Conservation (phyloP, 2,797 vertebrate species). For the Characodon lateralis region DNA sequence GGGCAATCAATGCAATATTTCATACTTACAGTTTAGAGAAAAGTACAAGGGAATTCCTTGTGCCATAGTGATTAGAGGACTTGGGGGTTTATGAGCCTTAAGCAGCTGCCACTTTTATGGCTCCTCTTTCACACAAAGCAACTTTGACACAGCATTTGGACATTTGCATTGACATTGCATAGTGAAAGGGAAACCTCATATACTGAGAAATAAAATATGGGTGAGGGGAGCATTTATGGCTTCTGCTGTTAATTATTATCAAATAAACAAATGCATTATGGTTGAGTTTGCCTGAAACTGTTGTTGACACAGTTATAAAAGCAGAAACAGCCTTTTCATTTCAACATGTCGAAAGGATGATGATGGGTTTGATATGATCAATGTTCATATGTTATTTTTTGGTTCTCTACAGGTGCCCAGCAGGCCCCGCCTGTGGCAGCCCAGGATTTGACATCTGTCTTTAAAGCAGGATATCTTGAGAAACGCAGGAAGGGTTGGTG, state of each 20-base stretch:
- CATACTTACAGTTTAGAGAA: conserved; percentile 37
- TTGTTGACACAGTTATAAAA: background rate
- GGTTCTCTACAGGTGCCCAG: conserved; percentile 74
- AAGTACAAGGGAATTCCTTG: conserved; percentile 54
- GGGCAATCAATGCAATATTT: conserved; percentile 25
- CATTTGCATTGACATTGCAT: conserved; percentile 72
- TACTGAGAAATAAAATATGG: conserved; percentile 20
- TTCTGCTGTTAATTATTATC: conserved; percentile 27
- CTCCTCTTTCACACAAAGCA: conserved; percentile 79
- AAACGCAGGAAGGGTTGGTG: conserved; percentile 94
- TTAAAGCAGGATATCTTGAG: conserved; percentile 93
- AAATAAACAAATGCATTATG: background rate
- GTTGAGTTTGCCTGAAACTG: conserved; percentile 2
- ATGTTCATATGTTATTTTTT: conserved; percentile 14
- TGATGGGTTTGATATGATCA: background rate
- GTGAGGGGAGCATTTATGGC: conserved; percentile 1
- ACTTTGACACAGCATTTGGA: conserved; percentile 77
- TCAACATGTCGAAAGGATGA: background rate
- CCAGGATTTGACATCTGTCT: conserved; percentile 88
- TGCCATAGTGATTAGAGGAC: conserved; percentile 61
- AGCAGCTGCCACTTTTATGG: conserved; percentile 84
- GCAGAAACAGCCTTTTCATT: background rate
- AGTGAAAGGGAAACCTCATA: conserved; percentile 33
- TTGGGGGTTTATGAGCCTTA: conserved; percentile 83
- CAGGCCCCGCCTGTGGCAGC: conserved; percentile 89